phyloP scores from a whole-genome alignment of 2,888 invertebrate species.

The Lampropteryx suffumata region DNA sequence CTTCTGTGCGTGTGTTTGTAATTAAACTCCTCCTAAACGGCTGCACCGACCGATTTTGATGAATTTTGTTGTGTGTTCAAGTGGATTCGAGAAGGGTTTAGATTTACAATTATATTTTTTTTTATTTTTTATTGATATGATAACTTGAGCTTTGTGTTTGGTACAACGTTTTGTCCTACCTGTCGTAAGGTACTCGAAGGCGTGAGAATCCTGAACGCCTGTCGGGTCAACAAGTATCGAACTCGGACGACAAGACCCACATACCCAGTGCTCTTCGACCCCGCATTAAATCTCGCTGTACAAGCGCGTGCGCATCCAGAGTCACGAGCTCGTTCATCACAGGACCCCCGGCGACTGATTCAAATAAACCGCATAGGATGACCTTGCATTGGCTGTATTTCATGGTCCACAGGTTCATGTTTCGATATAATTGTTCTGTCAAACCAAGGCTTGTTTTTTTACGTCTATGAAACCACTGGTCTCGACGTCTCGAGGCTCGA shows the following conservation, averaged over 20 bases:
- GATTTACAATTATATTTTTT: no score
- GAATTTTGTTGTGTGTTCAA: no score
- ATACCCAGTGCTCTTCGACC: slow-evolving; percentile 35
- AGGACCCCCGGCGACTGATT: slow-evolving; percentile 47
- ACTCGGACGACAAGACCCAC: slow-evolving; percentile 25
- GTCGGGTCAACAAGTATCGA: slow-evolving; percentile 2
- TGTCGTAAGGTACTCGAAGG: background rate
- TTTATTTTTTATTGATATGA: no score
- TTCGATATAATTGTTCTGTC: slow-evolving; percentile 29
- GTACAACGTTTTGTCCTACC: no score
- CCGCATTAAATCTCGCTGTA: slow-evolving; percentile 31
- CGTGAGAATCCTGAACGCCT: background rate
- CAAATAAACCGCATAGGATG: slow-evolving; percentile 22
- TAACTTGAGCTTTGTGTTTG: no score
- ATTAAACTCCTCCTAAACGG: no score
- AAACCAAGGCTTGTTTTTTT: slow-evolving; percentile 16
- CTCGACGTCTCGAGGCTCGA: background rate
- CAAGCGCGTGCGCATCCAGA: slow-evolving; percentile 34
- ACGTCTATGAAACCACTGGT: background rate
- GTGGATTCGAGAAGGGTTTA: no score
- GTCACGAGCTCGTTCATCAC: slow-evolving; percentile 59
- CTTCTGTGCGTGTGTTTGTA: no score
- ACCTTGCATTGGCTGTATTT: slow-evolving; percentile 21
- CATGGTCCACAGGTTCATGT: slow-evolving; percentile 15
- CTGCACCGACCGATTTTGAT: no score